Percentiles rank a stretch among this genome's conserved stretches.
These are phyloP conservation scores for Portunus trituberculatus DNA, from an alignment of 1,140 invertebrate genomes.

Conservation along the genomic window DNA sequence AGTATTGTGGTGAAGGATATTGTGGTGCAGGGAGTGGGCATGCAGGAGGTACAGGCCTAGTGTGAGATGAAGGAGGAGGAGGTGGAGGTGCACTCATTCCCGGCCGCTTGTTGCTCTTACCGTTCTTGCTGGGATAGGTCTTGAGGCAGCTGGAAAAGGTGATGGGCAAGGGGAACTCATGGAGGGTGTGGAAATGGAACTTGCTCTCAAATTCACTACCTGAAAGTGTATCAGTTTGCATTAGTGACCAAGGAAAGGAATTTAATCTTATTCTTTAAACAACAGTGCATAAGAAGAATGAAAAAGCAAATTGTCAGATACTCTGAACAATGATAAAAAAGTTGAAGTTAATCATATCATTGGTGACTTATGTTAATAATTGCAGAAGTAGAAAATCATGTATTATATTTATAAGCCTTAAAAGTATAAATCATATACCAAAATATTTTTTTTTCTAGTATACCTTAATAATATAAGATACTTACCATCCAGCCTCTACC, in stretches of 20 bases:
- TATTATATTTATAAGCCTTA: too few species aligned
- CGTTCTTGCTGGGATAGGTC: conserved; percentile 72
- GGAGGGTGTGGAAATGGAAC: conserved; percentile 53
- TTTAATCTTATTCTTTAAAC: too few species aligned
- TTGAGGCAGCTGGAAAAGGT: conserved; percentile 65
- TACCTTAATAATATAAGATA: too few species aligned
- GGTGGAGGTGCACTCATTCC: conserved; percentile 31
- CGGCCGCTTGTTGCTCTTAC: conserved; percentile 63
- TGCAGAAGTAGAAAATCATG: too few species aligned
- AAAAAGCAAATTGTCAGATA: too few species aligned
- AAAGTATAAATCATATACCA: too few species aligned
- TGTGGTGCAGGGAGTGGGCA: conserved; percentile 42
- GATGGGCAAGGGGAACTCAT: conserved; percentile 67
- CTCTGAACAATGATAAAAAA: too few species aligned
- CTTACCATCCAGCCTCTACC: too few species aligned
- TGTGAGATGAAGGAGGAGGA: conserved; percentile 26
- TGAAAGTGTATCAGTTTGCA: conserved; percentile 26
- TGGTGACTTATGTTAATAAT: too few species aligned
- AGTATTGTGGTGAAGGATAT: background rate
- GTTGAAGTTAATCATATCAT: too few species aligned
- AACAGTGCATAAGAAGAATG: too few species aligned
- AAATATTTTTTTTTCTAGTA: too few species aligned
- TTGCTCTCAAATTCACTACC: conserved; percentile 71
- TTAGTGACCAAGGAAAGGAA: background rate
- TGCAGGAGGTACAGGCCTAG: background rate